A percentile compares a stretch with the other conserved stretches of the same genome.
phyloP scores from a whole-genome alignment of 2,888 invertebrate species.

The Leucophenga maculata region DNA sequence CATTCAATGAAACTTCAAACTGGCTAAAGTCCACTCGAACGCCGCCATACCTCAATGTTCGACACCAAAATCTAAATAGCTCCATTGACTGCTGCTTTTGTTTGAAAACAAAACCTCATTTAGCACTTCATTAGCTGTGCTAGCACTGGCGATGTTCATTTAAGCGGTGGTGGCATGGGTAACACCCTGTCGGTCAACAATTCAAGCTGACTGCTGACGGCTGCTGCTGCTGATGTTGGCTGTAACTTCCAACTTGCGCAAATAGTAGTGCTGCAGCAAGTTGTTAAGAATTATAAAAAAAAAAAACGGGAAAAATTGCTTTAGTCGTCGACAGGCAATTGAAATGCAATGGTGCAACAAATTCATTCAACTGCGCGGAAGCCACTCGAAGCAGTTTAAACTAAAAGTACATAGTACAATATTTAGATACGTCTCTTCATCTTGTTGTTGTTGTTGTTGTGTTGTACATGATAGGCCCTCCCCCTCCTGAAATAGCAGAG shows the following conservation, averaged over 20 bases:
- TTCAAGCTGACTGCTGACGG: too few relatives aligned
- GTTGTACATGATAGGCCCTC: too few relatives aligned
- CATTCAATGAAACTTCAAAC: too few relatives aligned
- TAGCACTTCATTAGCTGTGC: constrained; percentile 26
- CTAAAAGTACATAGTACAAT: too few relatives aligned
- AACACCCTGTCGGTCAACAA: too few relatives aligned
- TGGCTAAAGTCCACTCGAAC: too few relatives aligned
- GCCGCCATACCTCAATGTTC: background rate
- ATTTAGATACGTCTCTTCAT: background rate
- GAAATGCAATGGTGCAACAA: constrained; percentile 25
- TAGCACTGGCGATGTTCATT: constrained; percentile 10
- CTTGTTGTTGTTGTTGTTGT: background rate
- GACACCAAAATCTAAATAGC: constrained; percentile 1
- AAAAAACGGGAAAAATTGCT: constrained; percentile 5
- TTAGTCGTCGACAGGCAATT: constrained; percentile 15
- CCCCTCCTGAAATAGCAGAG: too few relatives aligned
- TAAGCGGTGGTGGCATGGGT: background rate
- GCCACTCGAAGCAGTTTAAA: too few relatives aligned
- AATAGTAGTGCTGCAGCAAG: background rate
- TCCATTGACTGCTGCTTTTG: background rate
- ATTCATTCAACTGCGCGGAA: constrained; percentile 2
- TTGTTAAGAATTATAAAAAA: background rate
- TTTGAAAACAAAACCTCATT: constrained; percentile 21
- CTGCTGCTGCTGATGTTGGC: too few relatives aligned
- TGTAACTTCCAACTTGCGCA: too few relatives aligned